Evolutionary conservation across 1,140 invertebrate species (phyloP).

Genomic region (Aphelenchoides besseyi): DNA sequence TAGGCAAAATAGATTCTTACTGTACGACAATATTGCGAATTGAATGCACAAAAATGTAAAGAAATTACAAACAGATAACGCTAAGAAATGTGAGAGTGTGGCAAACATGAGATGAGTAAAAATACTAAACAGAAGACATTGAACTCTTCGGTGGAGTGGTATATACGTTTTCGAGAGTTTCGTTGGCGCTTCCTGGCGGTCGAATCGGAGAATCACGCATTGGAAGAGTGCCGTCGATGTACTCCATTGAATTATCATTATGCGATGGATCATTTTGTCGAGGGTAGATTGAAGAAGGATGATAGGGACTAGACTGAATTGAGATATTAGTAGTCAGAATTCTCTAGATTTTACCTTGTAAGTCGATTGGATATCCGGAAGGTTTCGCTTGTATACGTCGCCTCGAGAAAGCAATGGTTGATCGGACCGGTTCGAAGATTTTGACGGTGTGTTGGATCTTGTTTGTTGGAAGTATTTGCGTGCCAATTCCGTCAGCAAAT

Average conservation of each 20-base stretch:
- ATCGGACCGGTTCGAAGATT: slow-evolving; percentile 8
- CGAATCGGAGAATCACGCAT: not conserved
- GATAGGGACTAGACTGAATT: slow-evolving; percentile 1
- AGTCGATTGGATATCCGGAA: not conserved
- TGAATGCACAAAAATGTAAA: not conserved
- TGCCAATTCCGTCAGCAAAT: slow-evolving; percentile 44
- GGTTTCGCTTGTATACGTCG: slow-evolving; percentile 5
- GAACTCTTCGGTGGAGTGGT: slow-evolving; percentile 1
- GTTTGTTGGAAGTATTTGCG: slow-evolving; percentile 29
- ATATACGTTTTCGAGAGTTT: not conserved
- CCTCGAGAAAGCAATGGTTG: slow-evolving; percentile 14
- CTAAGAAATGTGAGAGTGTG: not conserved
- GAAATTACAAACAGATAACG: not conserved
- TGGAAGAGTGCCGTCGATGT: slow-evolving; percentile 22
- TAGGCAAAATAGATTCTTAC: too few species aligned
- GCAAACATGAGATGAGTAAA: not conserved
- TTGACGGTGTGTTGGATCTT: slow-evolving; percentile 9
- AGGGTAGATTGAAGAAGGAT: slow-evolving; percentile 3
- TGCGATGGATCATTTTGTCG: not conserved
- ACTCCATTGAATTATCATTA: slow-evolving; percentile 2
- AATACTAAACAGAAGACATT: slow-evolving; percentile 10
- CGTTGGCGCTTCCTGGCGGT: not conserved
- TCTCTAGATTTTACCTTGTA: not conserved
- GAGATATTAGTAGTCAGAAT: not conserved
- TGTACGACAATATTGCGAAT: not conserved